Evolutionary conservation across 1,140 invertebrate species (phyloP).

Genomic region (Daktulosphaira vitifoliae): DNA sequence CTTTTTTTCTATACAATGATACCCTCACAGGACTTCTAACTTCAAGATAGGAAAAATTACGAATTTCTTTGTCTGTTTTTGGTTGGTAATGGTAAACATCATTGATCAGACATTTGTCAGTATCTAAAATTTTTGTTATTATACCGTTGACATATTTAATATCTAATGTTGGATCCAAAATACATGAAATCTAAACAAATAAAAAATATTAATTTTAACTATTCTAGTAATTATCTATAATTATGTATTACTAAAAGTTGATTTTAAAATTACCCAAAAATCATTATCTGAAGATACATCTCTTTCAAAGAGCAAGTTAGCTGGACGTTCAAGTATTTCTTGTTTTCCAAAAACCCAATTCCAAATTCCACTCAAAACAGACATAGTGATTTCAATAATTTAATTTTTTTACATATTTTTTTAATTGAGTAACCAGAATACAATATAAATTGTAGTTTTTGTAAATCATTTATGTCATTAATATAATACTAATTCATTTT

Average conservation of each 20-base stretch:
- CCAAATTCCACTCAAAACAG: not conserved
- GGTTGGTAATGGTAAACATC: slow-evolving; percentile 10
- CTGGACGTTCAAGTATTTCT: not conserved
- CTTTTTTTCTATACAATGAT: slow-evolving; percentile 7
- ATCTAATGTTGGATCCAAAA: not conserved
- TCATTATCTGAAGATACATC: slow-evolving; percentile 3
- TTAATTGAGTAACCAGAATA: too few species aligned
- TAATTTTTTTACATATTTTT: too few species aligned
- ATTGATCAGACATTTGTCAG: slow-evolving; percentile 6
- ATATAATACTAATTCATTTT: too few species aligned
- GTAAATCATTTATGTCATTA: too few species aligned
- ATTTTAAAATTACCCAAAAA: slow-evolving; percentile 4
- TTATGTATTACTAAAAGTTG: not conserved
- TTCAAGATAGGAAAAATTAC: slow-evolving; percentile 3
- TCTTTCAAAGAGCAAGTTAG: slow-evolving; percentile 2
- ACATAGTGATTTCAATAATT: too few species aligned
- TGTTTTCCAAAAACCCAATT: not conserved
- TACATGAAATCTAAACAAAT: slow-evolving; percentile 1
- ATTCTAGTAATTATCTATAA: not conserved
- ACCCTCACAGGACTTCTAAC: slow-evolving; percentile 3
- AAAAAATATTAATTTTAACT: not conserved
- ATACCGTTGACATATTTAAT: slow-evolving; percentile 11
- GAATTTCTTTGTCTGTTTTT: slow-evolving; percentile 17
- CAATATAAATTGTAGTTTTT: too few species aligned
- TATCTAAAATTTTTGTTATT: slow-evolving; percentile 5